Base-by-base conservation (phyloP, 2,888 invertebrate genomes). In the Tenthredo livida region DNA sequence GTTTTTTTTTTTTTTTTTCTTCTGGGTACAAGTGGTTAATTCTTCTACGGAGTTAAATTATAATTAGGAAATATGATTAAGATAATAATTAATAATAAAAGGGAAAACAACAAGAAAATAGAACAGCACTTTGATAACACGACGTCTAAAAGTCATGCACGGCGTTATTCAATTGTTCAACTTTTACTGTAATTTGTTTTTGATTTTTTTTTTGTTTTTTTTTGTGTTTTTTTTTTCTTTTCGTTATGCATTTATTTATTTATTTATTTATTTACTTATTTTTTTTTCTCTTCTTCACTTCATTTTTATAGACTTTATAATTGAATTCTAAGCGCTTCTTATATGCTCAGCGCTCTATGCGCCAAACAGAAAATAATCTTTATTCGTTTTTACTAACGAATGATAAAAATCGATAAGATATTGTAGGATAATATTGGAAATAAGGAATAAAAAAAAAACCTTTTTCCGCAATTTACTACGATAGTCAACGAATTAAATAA, bases 31-130 rank as follows among this genome's bases (percentile, higher is more conserved):
- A 40, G 72, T 85, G 72, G 88, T 90, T 91, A 90, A 89, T 90
- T 87, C n/a, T 88, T 91, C 89, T 90, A 90, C 88, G 90, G 88
- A 89, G 87, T 92, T 92, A 92, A 92, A 92, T 91, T 91, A 92
- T 92, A 92, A 90, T 92, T 91, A 90, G 89, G 89, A 88, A 89
- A 90, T 91, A 91, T 88, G 89, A 90, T 91, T 91, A 89, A 90
- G 89, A 92, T 91, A 91, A 90, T 92, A 88, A 90, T 91, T 90
- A 92, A 83, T 83, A 67, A 83, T 83, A 67, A 67, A 75, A 47
- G 88, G 89, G 89, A 91, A 90, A 92, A 90, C 91, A 91, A 91
- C 90, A 90, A 91, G 89, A 91, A 91, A 92, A 90, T 90, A 91
- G 88, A 91, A 90, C 88, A 91, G 89, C 90, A 89, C 87, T 90